phyloP scores from a whole-genome alignment of 2,113 vertebrate species.

The Coturnix japonica region DNA sequence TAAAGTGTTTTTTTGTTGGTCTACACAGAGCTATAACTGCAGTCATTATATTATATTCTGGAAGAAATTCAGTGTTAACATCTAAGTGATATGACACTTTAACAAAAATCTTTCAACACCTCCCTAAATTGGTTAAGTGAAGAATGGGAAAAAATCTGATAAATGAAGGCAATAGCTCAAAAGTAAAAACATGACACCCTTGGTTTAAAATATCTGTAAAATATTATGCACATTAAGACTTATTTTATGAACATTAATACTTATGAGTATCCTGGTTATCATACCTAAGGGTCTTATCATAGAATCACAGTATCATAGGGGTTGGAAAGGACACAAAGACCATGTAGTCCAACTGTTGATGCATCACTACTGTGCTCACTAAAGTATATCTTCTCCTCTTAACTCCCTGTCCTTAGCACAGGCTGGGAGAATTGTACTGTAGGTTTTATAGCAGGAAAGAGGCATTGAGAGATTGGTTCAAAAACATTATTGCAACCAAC shows the following conservation, averaged over 20 bases:
- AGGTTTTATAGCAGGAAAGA: too few relatives aligned
- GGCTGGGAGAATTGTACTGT: too few relatives aligned
- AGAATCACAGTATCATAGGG: too few relatives aligned
- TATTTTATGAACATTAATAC: background rate
- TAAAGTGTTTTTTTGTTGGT: background rate
- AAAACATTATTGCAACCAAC: too few relatives aligned
- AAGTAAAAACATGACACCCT: background rate
- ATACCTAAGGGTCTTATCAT: background rate
- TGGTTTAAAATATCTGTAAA: background rate
- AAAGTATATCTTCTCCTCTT: too few relatives aligned
- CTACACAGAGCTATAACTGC: background rate
- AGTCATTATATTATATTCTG: background rate
- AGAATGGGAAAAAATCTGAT: background rate
- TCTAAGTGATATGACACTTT: background rate
- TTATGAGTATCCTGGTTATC: background rate
- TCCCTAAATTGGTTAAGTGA: constrained; percentile 6
- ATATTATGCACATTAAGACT: background rate
- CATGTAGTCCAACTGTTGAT: too few relatives aligned
- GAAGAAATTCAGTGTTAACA: constrained; percentile 35
- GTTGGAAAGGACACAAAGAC: too few relatives aligned
- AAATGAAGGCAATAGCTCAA: background rate
- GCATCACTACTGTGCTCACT: too few relatives aligned
- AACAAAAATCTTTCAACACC: constrained; percentile 19
- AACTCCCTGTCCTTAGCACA: too few relatives aligned
- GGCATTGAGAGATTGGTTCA: too few relatives aligned